These are phyloP conservation scores for Boloria euphrosyne DNA, from an alignment of 2,888 invertebrate species.

Conservation along the genomic window DNA sequence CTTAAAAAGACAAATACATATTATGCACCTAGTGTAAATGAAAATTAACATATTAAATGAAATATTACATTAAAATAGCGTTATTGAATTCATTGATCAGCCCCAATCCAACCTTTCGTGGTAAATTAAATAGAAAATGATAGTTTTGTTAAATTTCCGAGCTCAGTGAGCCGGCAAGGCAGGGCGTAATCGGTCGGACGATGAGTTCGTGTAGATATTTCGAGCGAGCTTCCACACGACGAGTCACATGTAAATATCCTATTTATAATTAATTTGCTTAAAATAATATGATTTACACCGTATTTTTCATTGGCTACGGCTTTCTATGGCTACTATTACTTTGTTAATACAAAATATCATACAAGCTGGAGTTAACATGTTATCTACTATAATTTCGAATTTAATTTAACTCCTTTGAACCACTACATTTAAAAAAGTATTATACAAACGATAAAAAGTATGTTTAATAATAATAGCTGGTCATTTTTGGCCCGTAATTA, in stretches of 20 bases:
- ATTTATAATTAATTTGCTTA: not conserved
- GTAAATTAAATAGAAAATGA: constrained; percentile 21
- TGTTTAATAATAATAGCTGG: too few relatives aligned
- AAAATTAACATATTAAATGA: not conserved
- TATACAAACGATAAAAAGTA: too few relatives aligned
- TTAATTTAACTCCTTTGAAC: too few relatives aligned
- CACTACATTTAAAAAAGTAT: too few relatives aligned
- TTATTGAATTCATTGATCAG: not conserved
- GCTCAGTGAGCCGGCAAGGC: constrained; percentile 20
- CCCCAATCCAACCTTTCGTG: not conserved
- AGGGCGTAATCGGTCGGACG: constrained; percentile 25
- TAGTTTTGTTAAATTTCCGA: constrained; percentile 24
- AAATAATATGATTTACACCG: not conserved
- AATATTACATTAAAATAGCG: not conserved
- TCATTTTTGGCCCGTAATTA: too few relatives aligned
- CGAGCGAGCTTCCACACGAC: not conserved
- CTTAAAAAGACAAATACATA: too few relatives aligned
- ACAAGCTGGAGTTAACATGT: too few relatives aligned
- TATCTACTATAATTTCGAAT: too few relatives aligned
- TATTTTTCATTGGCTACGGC: too few relatives aligned
- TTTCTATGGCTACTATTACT: too few relatives aligned
- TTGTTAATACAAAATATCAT: too few relatives aligned
- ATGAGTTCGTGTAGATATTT: constrained; percentile 20
- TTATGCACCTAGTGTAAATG: too few relatives aligned
- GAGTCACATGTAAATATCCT: constrained; percentile 4